Percentiles rank a stretch among this genome's conserved stretches.
phyloP scores from a whole-genome alignment of 2,888 invertebrate species.

The Sipunculus nudus region DNA sequence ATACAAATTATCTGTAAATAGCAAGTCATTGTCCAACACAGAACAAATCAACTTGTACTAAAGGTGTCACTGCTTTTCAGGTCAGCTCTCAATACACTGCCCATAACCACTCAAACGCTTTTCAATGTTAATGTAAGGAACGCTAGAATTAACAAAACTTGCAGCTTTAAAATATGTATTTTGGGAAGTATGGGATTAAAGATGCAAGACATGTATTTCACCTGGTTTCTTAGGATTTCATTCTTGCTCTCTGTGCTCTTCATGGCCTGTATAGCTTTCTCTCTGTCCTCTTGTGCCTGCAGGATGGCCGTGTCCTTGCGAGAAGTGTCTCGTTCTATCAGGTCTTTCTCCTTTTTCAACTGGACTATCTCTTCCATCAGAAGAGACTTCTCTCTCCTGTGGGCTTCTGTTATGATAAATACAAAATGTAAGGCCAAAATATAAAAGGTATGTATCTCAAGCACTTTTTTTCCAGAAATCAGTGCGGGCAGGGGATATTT shows the following conservation, averaged over 20 bases:
- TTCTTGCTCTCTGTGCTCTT: constrained; percentile 58
- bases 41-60: too few species aligned
- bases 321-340: constrained; percentile 48
- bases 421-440: neutral
- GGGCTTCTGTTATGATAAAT: constrained; percentile 43
- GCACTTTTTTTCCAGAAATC: too few species aligned
- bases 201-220: constrained; percentile 27
- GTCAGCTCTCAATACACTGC: too few species aligned
- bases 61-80: too few species aligned
- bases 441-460: neutral
- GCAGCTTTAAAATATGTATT: too few species aligned
- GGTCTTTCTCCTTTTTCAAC: constrained; percentile 58
- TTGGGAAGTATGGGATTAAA: too few species aligned
- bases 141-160: too few species aligned
- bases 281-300: constrained; percentile 55
- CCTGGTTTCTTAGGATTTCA: constrained; percentile 57
- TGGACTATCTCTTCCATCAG: constrained; percentile 61
- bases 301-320: constrained; percentile 54
- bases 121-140: too few species aligned
- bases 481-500: too few species aligned
- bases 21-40: too few species aligned
- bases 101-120: too few species aligned
- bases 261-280: constrained; percentile 53
- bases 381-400: constrained; percentile 56
- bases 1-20: too few species aligned